Base-by-base conservation (phyloP, 2,113 vertebrate genomes). In the Cryptotis parvus region DNA sequence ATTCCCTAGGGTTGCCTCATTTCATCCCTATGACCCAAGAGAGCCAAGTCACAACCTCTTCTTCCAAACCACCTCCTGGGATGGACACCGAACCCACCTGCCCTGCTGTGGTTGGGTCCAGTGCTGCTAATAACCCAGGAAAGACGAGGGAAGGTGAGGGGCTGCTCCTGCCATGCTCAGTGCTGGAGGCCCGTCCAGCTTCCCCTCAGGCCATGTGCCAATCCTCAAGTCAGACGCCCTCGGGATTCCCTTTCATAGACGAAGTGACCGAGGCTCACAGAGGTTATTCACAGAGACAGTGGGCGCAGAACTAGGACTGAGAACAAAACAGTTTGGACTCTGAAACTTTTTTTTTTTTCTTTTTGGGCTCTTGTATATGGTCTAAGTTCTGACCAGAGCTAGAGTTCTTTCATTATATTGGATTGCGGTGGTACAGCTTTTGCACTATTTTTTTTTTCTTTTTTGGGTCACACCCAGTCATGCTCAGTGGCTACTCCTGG, bases 191-290 rank as follows among this genome's bases (percentile, higher is more conserved):
- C 45, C 9, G 45, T 41, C 26, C 39, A 29, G 24, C 11, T 26
- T 37, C 66, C 61, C 29, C 37, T 85, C 52, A 1, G 4, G 4
- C 41, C 16, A 26, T 2, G 0, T 22, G 0, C 6, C 29, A 31
- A 20, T 68, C 1, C 63, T 78, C 26, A 1, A 35, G 75, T 15
- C 41, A n/a, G 65, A 8, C 24, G 18, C 0, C 35, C 15, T 37
- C 6, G 43, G 63, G 43, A 6, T 10, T 24, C 37, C 35, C 22
- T 76, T 58, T 68, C 61, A 65, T 26, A 76, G 74, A 52, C 33
- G n/a, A 63, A 73, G 33, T 39, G 4, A 76, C 31, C 9, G 76
- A 94, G 69, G 33, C 33, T 45, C 72, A 68, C 37, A 66, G 73
- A 84, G 78, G 37, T 24, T 26, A 18, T 12, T 52, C 6, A 16